Evolutionary conservation across 2,888 invertebrate genomes (phyloP), one percentile per base, ranked within the genome.

Genomic region (Theodoxus fluviatilis): DNA sequence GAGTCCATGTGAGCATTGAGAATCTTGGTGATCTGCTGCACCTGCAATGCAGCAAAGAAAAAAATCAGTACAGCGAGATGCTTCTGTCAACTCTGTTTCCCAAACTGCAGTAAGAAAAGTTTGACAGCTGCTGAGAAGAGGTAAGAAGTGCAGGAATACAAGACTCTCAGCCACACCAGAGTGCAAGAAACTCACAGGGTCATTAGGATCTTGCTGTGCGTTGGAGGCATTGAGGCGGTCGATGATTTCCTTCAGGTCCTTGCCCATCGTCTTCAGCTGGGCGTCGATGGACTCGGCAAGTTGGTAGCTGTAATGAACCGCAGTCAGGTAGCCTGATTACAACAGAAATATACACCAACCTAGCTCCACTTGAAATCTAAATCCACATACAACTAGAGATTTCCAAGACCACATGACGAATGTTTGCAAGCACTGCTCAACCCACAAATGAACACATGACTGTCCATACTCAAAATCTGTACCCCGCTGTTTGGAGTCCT

Each of bases 1-100:
- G 96, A 95, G 63, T 95, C 95, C 93, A 96, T 96, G 85, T 98
- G 98, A 0, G 96, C 95, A 88, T 96, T 97, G 3, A 98, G 89
- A 75, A 98, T 96, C 77, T 94, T 93, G 0, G 95, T 93, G 77
- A 98, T 94, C 89, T 96, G 96, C 9, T 94, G 93, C 64, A 96
- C 93, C 93, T 93, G 89, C 22, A 63, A n/a, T n/a, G 28, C 7
- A 37, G 6, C 9, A 65, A 2, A 35, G 1, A 40, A 68, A 31
- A 12, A 15, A 49, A 35, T 22, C 37, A 64, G 7, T 7, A 55
- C 22, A 22, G 22, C 22, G 22, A 7, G 15, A 18, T 63, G 12
- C 25, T 35, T 57, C 15, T 57, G 18, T 12, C 12, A 47, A 37
- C n/a, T 25, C 25, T 25, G 25, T 31, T n/a, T 38, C 18, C 40